Evolutionary conservation across 2,797 vertebrate genomes (phyloP).

Genomic region (Chaenodraco wilsoni): DNA sequence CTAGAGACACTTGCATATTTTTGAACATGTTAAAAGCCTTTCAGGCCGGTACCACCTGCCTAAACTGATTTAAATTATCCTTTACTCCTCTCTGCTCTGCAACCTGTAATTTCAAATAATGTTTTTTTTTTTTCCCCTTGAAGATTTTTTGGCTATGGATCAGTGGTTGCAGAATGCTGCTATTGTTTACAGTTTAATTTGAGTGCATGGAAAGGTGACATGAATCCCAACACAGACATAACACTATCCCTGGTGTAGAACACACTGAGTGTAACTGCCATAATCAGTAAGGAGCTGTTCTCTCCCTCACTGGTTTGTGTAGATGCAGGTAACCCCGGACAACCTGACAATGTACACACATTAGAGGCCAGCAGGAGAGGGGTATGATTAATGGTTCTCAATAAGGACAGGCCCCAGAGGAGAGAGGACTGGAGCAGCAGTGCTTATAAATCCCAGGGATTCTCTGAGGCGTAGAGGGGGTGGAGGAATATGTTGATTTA

Average conservation of each 20-base stretch:
- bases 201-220: constrained; percentile 43
- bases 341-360: constrained; percentile 76
- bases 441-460: constrained; percentile 62
- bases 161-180: constrained; percentile 31
- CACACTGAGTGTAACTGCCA: constrained; percentile 32
- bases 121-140: background rate
- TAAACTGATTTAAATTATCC: constrained; percentile 26
- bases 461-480: constrained; percentile 46
- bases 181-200: constrained; percentile 60
- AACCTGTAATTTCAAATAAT: constrained; percentile 44
- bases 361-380: constrained; percentile 53
- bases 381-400: constrained; percentile 74
- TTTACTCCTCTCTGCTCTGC: constrained; percentile 11
- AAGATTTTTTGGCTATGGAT: constrained; percentile 19
- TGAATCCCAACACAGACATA: constrained; percentile 56
- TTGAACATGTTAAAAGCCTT: background rate
- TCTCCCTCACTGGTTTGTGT: constrained; percentile 36
- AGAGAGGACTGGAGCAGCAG: constrained; percentile 45
- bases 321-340: constrained; percentile 65
- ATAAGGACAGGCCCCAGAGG: constrained; percentile 69
- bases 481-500: constrained; percentile 36
- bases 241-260: constrained; percentile 22
- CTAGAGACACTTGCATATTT: constrained; percentile 1
- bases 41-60: constrained; percentile 14
- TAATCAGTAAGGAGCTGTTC: constrained; percentile 38